Evolutionary conservation across 2,797 vertebrate genomes (phyloP).

Genomic region (Centropyge bicolor): DNA sequence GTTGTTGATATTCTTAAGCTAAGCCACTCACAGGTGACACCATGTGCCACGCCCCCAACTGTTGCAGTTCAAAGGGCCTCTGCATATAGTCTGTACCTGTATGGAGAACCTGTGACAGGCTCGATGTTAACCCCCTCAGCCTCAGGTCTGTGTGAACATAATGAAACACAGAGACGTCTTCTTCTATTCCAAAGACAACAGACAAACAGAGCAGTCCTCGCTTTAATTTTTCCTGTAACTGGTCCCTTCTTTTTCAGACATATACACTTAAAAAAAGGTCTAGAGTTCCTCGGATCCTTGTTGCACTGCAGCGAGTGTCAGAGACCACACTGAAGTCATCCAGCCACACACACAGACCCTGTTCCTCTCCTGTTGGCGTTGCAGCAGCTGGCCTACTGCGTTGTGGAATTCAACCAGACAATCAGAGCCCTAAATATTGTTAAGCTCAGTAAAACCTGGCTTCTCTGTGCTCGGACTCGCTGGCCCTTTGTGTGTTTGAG

Average conservation of each 20-base stretch:
- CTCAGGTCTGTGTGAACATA: constrained; percentile 7
- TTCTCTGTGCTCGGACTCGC: constrained; percentile 46
- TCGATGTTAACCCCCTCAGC: neutral
- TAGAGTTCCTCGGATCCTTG: constrained; percentile 62
- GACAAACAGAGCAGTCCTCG: constrained; percentile 1
- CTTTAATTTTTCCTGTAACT: constrained; percentile 37
- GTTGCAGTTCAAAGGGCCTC: constrained; percentile 9
- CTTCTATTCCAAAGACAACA: constrained; percentile 19
- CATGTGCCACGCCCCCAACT: constrained; percentile 45
- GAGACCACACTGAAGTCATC: constrained; percentile 64
- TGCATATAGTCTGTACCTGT: neutral
- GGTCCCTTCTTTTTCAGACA: too few relatives aligned
- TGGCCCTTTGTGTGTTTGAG: constrained; percentile 66
- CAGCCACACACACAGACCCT: constrained; percentile 24
- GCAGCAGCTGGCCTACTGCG: constrained; percentile 65
- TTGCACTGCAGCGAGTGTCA: constrained; percentile 39
- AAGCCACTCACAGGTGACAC: constrained; percentile 58
- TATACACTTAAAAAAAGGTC: constrained; percentile 66
- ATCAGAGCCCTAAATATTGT: constrained; percentile 69
- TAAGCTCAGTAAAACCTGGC: constrained; percentile 59
- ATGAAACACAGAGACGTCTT: constrained; percentile 25
- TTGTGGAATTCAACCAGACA: constrained; percentile 74
- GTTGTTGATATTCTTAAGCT: constrained; percentile 56
- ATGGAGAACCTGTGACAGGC: neutral
- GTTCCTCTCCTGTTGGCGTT: constrained; percentile 31